A percentile compares a stretch with the other conserved stretches of the same genome.
Conservation (phyloP, 2,888 invertebrate species). For the Epiblema foenella region DNA sequence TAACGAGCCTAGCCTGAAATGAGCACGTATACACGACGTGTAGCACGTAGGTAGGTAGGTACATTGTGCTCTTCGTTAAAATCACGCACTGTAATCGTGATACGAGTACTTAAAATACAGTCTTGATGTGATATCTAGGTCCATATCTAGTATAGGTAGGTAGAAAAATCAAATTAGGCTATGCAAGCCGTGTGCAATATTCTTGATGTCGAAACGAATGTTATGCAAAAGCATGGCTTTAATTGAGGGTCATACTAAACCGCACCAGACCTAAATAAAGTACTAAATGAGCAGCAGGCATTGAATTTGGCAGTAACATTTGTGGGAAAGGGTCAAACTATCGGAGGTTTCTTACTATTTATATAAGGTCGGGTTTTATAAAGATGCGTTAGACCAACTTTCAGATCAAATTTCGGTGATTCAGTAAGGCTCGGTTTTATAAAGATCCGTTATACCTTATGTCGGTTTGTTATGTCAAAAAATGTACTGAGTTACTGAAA, state of each 20-base stretch:
- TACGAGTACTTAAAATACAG: slow-evolving; percentile 5
- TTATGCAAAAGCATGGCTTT: not conserved
- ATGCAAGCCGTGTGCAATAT: not conserved
- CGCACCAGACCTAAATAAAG: not conserved
- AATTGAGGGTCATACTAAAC: not conserved
- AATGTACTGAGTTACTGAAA: no score
- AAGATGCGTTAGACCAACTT: no score
- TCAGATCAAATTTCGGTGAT: no score
- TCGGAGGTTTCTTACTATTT: no score
- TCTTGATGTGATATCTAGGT: not conserved
- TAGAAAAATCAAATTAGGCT: not conserved
- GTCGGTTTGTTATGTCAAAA: no score
- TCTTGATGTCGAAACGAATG: not conserved
- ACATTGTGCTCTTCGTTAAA: slow-evolving; percentile 28
- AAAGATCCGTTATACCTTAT: no score
- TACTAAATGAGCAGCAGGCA: not conserved
- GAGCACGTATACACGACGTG: slow-evolving; percentile 46
- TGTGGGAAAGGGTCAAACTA: no score
- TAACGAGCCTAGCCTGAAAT: slow-evolving; percentile 53
- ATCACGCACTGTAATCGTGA: slow-evolving; percentile 37
- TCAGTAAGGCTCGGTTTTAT: no score
- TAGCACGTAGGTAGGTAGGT: slow-evolving; percentile 48
- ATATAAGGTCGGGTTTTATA: no score
- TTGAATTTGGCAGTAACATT: no score
- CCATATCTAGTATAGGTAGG: no score